A percentile compares a stretch with the other conserved stretches of the same genome.
phyloP scores from a whole-genome alignment of 2,797 vertebrate species.

The Hemitrygon akajei region DNA sequence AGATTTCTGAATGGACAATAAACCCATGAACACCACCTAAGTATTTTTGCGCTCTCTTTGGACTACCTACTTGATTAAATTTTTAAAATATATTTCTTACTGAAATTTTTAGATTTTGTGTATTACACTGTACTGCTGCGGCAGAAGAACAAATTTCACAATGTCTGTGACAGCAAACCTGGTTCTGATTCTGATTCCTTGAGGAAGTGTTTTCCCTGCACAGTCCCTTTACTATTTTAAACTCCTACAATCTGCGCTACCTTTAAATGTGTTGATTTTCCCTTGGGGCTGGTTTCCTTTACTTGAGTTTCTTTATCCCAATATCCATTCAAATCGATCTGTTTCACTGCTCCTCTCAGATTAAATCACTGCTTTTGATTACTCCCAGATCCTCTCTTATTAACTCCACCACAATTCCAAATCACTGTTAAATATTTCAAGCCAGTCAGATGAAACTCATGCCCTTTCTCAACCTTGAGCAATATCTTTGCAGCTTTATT shows the following conservation, averaged over 20 bases:
- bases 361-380: conserved; percentile 19
- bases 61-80: no score
- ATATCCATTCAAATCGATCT: neutral
- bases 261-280: conserved; percentile 13
- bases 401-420: conserved; percentile 10
- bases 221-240: neutral
- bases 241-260: neutral
- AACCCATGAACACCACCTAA: no score
- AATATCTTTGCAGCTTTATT: neutral
- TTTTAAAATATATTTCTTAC: no score
- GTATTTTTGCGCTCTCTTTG: no score
- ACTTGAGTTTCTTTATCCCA: neutral
- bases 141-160: no score
- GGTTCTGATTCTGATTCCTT: no score
- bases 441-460: conserved; percentile 3
- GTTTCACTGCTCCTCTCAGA: neutral
- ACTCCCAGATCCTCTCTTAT: conserved; percentile 7
- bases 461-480: conserved; percentile 6
- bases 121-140: no score
- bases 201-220: neutral
- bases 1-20: no score
- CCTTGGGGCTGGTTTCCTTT: neutral
- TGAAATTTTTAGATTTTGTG: no score
- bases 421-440: conserved; percentile 21
- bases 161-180: no score